Percentiles rank a stretch among this genome's conserved stretches.
phyloP scores from a whole-genome alignment of 2,888 invertebrate species.

The Oconnorella tubifera region DNA sequence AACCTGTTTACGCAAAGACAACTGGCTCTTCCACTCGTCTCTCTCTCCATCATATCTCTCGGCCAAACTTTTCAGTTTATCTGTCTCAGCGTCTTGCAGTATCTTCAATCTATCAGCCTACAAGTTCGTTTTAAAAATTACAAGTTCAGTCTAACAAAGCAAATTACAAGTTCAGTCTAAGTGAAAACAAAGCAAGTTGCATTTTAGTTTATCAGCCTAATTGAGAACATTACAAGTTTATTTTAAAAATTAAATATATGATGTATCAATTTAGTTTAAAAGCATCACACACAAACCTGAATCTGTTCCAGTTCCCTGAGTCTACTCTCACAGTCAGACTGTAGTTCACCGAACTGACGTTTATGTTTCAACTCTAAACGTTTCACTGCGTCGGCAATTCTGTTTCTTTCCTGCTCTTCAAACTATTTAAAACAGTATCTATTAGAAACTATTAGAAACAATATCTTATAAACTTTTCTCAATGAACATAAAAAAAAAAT shows the following conservation, averaged over 20 bases:
- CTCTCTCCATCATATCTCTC: conserved; percentile 81
- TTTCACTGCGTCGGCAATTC: conserved; percentile 81
- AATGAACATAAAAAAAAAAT: no score
- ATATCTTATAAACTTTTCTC: no score
- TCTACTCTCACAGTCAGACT: conserved; percentile 81
- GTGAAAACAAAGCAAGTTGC: no score
- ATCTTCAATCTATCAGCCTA: conserved; percentile 66
- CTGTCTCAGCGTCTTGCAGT: conserved; percentile 89
- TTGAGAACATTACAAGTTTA: no score
- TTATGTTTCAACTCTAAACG: conserved; percentile 89
- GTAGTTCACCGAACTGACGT: conserved; percentile 84
- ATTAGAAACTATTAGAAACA: no score
- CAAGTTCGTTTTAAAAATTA: neutral
- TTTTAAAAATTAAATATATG: no score
- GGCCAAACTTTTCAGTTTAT: conserved; percentile 87
- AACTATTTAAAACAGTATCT: no score
- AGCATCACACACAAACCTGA: conserved; percentile 65
- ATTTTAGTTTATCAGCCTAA: no score
- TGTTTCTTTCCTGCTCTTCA: conserved; percentile 93
- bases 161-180: no score
- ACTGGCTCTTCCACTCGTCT: conserved; percentile 83
- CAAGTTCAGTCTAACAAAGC: no score
- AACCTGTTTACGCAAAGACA: conserved; percentile 90
- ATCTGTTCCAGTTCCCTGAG: conserved; percentile 88
- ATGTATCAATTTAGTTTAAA: no score